Percentiles rank a stretch among this genome's conserved stretches.
These are phyloP conservation scores for Liparis tanakae DNA, from an alignment of 2,797 vertebrate species.

Conservation along the genomic window DNA sequence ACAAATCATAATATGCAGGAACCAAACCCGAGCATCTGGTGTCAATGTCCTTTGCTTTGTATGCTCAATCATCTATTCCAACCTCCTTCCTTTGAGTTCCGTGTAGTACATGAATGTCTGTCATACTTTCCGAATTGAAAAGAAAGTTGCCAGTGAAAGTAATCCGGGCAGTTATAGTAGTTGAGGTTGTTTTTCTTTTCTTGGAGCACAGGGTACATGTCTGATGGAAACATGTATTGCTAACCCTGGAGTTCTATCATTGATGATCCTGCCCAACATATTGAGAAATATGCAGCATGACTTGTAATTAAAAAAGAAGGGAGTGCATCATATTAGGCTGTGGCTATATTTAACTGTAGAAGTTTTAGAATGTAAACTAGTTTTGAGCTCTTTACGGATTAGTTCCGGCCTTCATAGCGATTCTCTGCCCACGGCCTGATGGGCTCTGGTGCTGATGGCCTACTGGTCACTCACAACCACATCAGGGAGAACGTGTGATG, in stretches of 20 bases:
- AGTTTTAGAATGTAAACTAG: conserved; percentile 1
- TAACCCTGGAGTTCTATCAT: not conserved
- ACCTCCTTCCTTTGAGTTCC: not conserved
- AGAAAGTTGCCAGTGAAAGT: not conserved
- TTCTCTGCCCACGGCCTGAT: not conserved
- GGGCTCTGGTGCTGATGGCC: conserved; percentile 1
- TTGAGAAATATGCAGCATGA: not conserved
- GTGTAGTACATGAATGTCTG: not conserved
- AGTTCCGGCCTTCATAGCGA: not conserved
- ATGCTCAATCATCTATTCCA: not conserved
- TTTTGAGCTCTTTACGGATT: conserved; percentile 8
- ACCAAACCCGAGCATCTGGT: not conserved
- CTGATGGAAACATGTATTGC: not conserved
- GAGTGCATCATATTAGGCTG: not conserved
- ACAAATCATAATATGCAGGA: not conserved
- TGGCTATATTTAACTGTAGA: not conserved
- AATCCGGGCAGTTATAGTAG: not conserved
- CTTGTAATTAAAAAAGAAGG: conserved; percentile 2
- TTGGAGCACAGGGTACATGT: not conserved
- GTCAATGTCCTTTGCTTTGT: not conserved
- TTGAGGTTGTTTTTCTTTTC: too few species aligned
- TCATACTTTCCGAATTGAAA: not conserved
- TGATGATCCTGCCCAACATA: not conserved
- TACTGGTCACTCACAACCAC: conserved; percentile 8
- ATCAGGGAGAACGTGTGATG: conserved; percentile 11